Conservation (phyloP, 2,797 vertebrate genomes). For the Fundulus diaphanus region DNA sequence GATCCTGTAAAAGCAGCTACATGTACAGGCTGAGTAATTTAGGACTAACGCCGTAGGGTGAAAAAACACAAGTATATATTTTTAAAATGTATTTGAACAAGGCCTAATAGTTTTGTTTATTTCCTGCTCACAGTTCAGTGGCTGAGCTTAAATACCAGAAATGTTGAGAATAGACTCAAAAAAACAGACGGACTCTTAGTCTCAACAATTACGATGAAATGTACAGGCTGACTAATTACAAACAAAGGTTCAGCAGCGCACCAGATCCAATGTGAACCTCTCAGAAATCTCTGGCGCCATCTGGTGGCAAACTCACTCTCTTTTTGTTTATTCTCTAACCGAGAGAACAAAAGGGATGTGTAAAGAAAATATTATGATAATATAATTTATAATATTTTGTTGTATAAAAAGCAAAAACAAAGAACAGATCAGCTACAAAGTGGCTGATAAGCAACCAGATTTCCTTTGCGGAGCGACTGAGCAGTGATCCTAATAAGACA, state of each 20-base stretch:
- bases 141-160: too few species aligned
- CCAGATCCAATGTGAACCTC: background rate
- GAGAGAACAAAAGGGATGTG: background rate
- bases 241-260: background rate
- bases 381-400: too few species aligned
- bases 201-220: too few species aligned
- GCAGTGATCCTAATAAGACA: background rate
- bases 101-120: too few species aligned
- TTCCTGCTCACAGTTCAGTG: too few species aligned
- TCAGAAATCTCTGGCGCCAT: slow-evolving; percentile 38
- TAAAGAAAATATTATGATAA: background rate
- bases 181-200: too few species aligned
- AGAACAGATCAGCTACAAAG: background rate
- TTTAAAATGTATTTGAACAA: too few species aligned
- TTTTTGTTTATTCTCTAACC: background rate
- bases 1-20: background rate
- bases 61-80: too few species aligned
- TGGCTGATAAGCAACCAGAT: too few species aligned
- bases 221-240: background rate
- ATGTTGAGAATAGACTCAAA: too few species aligned
- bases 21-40: background rate
- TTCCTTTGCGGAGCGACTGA: too few species aligned
- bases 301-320: slow-evolving; percentile 38
- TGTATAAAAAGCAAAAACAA: background rate
- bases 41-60: too few species aligned